Evolutionary conservation across 2,113 vertebrate species (phyloP).

Genomic region (Notechis scutatus): DNA sequence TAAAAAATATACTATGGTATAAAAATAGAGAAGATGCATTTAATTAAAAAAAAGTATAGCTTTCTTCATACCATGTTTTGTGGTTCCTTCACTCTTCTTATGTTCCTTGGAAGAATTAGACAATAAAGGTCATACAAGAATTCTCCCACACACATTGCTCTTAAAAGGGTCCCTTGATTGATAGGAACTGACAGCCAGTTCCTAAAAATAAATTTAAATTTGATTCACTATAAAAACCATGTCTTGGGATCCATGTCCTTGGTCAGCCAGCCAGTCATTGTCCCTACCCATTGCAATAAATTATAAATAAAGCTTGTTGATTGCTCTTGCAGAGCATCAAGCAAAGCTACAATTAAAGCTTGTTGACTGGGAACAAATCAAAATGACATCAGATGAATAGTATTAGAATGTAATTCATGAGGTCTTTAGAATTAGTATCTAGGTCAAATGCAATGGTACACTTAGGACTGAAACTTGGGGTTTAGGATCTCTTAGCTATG

Average conservation of each 20-base stretch:
- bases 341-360: not conserved
- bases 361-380: slow-evolving; percentile 14
- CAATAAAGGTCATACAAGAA: slow-evolving; percentile 30
- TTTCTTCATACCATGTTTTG: slow-evolving; percentile 31
- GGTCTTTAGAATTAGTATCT: not conserved
- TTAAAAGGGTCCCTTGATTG: slow-evolving; percentile 50
- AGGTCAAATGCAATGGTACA: not conserved
- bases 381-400: not conserved
- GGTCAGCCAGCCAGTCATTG: not conserved
- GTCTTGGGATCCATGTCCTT: not conserved
- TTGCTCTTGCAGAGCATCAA: slow-evolving; percentile 29
- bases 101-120: slow-evolving; percentile 45
- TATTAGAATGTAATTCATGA: not conserved
- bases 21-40: not conserved
- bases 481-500: not conserved
- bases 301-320: slow-evolving; percentile 38
- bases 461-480: not conserved
- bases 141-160: slow-evolving; percentile 32
- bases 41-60: slow-evolving; percentile 35
- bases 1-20: slow-evolving; percentile 1
- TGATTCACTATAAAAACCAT: slow-evolving; percentile 29
- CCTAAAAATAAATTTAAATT: slow-evolving; percentile 42
- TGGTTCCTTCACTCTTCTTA: slow-evolving; percentile 50
- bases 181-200: slow-evolving; percentile 51
- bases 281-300: not conserved